Percentiles rank a stretch among this genome's conserved stretches.
Conservation (phyloP, 1,140 invertebrate species). For the Eumeta japonica region DNA sequence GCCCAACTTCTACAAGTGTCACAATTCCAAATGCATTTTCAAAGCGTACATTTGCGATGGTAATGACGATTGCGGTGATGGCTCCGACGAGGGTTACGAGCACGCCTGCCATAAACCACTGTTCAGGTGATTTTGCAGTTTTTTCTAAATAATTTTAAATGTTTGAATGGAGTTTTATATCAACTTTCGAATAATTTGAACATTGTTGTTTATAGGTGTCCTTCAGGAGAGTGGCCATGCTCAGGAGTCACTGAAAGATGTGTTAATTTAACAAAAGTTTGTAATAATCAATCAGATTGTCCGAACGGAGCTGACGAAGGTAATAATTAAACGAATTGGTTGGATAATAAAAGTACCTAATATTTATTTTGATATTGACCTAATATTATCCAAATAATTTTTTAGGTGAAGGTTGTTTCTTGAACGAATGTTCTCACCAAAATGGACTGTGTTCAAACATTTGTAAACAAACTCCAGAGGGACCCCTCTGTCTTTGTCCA, state of each 20-base stretch:
- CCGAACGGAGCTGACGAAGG: conserved; percentile 92
- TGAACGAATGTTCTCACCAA: conserved; percentile 72
- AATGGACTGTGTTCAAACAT: conserved; percentile 76
- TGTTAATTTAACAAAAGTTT: conserved; percentile 77
- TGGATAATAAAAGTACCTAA: no score
- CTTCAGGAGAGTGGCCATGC: conserved; percentile 78
- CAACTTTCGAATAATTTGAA: no score
- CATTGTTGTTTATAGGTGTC: conserved; percentile 65
- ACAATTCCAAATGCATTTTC: conserved; percentile 88
- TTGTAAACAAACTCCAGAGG: conserved; percentile 89
- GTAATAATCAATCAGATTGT: conserved; percentile 83
- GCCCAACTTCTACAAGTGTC: conserved; percentile 79
- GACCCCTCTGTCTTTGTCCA: conserved; percentile 87
- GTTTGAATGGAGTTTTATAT: no score
- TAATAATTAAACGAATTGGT: conserved; percentile 16
- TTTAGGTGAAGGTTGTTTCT: conserved; percentile 68
- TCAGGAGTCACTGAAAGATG: conserved; percentile 75
- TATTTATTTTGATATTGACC: neutral
- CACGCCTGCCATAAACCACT: conserved; percentile 76
- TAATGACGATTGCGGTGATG: conserved; percentile 92
- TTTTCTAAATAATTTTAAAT: neutral
- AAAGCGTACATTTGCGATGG: conserved; percentile 95
- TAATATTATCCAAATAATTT: conserved; percentile 2
- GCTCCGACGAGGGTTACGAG: conserved; percentile 81
- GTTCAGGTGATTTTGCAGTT: conserved; percentile 54